Evolutionary conservation across 2,888 invertebrate species (phyloP), one percentile per base, ranked within the genome.

Genomic region (Linyphia triangularis): DNA sequence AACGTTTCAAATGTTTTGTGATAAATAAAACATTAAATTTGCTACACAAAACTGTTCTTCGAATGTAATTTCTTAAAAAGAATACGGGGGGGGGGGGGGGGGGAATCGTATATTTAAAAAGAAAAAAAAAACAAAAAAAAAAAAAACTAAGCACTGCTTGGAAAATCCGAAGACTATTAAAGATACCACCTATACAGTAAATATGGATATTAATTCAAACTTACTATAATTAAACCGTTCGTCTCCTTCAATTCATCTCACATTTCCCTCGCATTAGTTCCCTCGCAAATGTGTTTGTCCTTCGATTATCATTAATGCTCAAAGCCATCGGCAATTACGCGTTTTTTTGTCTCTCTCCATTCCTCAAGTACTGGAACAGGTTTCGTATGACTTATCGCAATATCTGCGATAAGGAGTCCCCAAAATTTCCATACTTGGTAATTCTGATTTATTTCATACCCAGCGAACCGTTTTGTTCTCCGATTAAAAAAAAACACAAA

Each of bases 341-440:
- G n/a, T 9, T 51, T 16, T 13, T 51, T 51, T 51, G 9, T 51
- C 51, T 51, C 16, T n/a, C 51, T 51, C n/a, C 51, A 51, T 51
- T 51, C 51, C 51, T 1, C 51, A 51, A n/a, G n/a, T n/a, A n/a
- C 13, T 16, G 51, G n/a, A 51, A 51, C 51, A 51, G 51, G 51
- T 51, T 51, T 16, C 51, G 13, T 51, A 51, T 51, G 13, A 51
- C n/a, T 51, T 5, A 51, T 51, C 51, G 51, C 51, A 51, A 51
- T 51, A 51, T 51, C 33, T 33, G 33, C 13, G 51, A 51, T 51
- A 51, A 51, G 51, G 16, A 10, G 16, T n/a, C 51, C 33, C 51
- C n/a, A 51, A 51, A 51, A 51, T 51, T 51, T 51, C 51, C 51
- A 51, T 51, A 51, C 51, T n/a, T 51, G 51, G 51, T 51, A 51